Base-by-base conservation (phyloP, 1,140 invertebrate species). In the Teleogryllus occipitalis region DNA sequence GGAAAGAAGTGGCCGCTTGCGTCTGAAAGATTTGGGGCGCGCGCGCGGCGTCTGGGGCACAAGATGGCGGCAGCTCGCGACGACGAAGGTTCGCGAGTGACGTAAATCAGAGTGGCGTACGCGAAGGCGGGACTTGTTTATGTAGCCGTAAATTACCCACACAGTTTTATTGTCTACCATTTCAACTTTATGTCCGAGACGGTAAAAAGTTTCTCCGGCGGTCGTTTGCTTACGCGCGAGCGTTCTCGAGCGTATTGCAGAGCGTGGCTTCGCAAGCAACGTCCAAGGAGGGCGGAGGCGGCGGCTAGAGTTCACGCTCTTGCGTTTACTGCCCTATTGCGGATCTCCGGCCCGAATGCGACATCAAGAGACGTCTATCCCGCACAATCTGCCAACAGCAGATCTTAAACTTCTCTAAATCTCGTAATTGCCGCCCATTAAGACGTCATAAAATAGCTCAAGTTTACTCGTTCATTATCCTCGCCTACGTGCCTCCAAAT, bases 111-210 rank as follows among this genome's bases (percentile, higher is more conserved):
- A 65, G 54, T 7, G 54, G 54, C 54, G 27, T 39, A 39, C 27
- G 27, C 27, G 27, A 14, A 65, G 10, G 54, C 54, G 54, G 7
- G 54, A 65, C 54, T 65, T 65, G 54, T 65, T 65, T 65, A 65
- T 65, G 54, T 65, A 14, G 54, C 54, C 18, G 54, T 65, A 65
- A 65, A 65, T 65, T 65, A 65, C 54, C 10, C 54, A 7, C 54
- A 65, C 54, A 65, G 54, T 65, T 65, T 65, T 65, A 65, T 65
- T 65, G 54, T 65, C 54, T 65, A 65, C 54, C 54, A 65, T 65
- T 65, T 65, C 54, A 65, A 18, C 54, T 65, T 65, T 65, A 65
- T 65, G 54, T 65, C 10, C 2, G 18, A 10, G 54, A 14, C 10
- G 54, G 54, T 65, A 65, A 65, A 65, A 65, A 65, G 54, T 65